A percentile compares a stretch with the other conserved stretches of the same genome.
phyloP scores from a whole-genome alignment of 2,797 vertebrate species.

The Fratercula arctica region DNA sequence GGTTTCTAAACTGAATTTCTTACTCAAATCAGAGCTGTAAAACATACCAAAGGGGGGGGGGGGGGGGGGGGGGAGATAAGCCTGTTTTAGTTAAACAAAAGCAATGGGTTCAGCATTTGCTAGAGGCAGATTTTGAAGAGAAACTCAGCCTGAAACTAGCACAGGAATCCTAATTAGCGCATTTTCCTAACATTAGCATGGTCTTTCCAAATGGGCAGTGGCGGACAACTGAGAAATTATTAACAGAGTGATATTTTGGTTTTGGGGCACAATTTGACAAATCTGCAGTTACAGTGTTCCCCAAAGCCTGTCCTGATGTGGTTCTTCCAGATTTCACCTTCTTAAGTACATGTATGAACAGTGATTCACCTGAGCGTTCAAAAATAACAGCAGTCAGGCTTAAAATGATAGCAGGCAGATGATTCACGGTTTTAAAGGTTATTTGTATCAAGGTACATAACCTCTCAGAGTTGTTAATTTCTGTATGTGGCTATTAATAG shows the following conservation, averaged over 20 bases:
- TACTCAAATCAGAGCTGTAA: slow-evolving; percentile 18
- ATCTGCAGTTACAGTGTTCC: not conserved
- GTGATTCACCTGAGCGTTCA: slow-evolving; percentile 1
- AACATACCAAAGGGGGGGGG: not conserved
- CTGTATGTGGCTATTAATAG: not conserved
- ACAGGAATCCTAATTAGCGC: slow-evolving; percentile 46
- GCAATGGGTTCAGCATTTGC: slow-evolving; percentile 40
- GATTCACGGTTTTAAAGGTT: not conserved
- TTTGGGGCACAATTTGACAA: not conserved
- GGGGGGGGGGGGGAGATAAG: not conserved
- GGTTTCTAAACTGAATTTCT: not conserved
- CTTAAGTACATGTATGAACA: not conserved
- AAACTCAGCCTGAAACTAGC: slow-evolving; percentile 37
- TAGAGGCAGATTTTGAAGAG: slow-evolving; percentile 42
- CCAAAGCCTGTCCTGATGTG: not conserved
- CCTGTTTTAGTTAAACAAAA: slow-evolving; percentile 62
- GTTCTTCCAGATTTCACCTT: not conserved
- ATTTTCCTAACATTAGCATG: slow-evolving; percentile 38
- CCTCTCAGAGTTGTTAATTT: not conserved
- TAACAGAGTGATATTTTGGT: not conserved
- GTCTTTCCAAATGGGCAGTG: not conserved
- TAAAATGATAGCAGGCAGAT: not conserved
- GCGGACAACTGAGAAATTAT: not conserved
- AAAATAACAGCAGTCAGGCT: not conserved
- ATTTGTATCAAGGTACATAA: not conserved